Evolutionary conservation across 2,797 vertebrate species (phyloP).

Genomic region (Sorex maritimensis): DNA sequence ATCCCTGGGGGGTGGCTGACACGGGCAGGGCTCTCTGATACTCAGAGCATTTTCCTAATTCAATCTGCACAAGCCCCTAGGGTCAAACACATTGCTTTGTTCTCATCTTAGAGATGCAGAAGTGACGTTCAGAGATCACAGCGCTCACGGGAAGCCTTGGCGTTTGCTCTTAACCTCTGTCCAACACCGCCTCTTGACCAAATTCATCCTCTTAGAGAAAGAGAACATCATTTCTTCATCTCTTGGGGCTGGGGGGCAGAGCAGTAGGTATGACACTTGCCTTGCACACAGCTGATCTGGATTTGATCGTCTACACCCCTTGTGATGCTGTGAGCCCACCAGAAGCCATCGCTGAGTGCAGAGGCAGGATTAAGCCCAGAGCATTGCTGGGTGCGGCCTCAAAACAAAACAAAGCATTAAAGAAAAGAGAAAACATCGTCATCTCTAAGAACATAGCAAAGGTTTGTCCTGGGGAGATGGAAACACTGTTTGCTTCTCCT

Average conservation of each 20-base stretch:
- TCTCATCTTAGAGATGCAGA: slow-evolving; percentile 46
- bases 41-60: neutral
- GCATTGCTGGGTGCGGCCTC: too few relatives aligned
- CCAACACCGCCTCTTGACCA: neutral
- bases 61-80: slow-evolving; percentile 9
- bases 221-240: too few relatives aligned
- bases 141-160: neutral
- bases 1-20: neutral
- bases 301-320: too few relatives aligned
- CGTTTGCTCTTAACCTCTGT: neutral
- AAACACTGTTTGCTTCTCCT: slow-evolving; percentile 24
- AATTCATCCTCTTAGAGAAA: slow-evolving; percentile 45
- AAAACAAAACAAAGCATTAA: too few relatives aligned
- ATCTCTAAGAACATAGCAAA: too few relatives aligned
- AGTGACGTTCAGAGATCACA: neutral
- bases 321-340: too few relatives aligned
- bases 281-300: too few relatives aligned
- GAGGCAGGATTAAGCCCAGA: too few relatives aligned
- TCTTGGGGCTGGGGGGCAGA: neutral
- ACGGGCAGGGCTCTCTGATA: neutral
- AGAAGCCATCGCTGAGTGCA: too few relatives aligned
- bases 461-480: too few relatives aligned
- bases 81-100: neutral
- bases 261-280: slow-evolving; percentile 18
- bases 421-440: too few relatives aligned